These are phyloP conservation scores for Sipha flava DNA, from an alignment of 1,140 invertebrate species.

Conservation along the genomic window DNA sequence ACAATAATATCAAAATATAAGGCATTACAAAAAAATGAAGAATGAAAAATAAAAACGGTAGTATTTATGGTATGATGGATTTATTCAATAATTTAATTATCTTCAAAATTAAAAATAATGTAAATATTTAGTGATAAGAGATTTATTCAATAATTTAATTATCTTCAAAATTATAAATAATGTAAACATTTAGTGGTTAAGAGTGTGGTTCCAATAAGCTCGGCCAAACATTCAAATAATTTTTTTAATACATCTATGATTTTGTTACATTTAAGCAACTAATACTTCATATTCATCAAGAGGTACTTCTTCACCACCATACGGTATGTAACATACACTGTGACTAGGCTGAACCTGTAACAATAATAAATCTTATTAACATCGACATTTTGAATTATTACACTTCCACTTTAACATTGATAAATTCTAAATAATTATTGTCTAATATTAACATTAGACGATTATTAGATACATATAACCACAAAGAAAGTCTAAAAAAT, in stretches of 20 bases:
- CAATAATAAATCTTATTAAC: not conserved
- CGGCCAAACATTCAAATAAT: not conserved
- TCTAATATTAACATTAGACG: too few relatives aligned
- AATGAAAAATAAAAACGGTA: too few relatives aligned
- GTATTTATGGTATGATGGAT: too few relatives aligned
- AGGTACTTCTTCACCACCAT: conserved; percentile 58
- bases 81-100: not conserved
- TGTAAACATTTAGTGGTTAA: not conserved
- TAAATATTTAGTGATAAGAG: not conserved
- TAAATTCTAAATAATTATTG: too few relatives aligned
- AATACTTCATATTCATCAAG: conserved; percentile 67
- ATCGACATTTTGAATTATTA: too few relatives aligned
- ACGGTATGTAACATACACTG: conserved; percentile 62
- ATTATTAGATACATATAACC: too few relatives aligned
- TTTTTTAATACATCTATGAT: not conserved
- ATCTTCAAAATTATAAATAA: not conserved
- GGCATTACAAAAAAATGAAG: too few relatives aligned
- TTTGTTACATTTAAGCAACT: conserved; percentile 42
- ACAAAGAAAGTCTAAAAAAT: too few relatives aligned
- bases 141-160: not conserved
- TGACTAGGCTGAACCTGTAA: conserved; percentile 62
- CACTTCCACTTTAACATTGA: too few relatives aligned
- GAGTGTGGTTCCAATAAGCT: not conserved
- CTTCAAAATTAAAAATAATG: not conserved
- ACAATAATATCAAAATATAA: too few relatives aligned